A percentile compares a stretch with the other conserved stretches of the same genome.
These are phyloP conservation scores for Bufotes viridis DNA, from an alignment of 2,797 vertebrate species.

Conservation along the genomic window DNA sequence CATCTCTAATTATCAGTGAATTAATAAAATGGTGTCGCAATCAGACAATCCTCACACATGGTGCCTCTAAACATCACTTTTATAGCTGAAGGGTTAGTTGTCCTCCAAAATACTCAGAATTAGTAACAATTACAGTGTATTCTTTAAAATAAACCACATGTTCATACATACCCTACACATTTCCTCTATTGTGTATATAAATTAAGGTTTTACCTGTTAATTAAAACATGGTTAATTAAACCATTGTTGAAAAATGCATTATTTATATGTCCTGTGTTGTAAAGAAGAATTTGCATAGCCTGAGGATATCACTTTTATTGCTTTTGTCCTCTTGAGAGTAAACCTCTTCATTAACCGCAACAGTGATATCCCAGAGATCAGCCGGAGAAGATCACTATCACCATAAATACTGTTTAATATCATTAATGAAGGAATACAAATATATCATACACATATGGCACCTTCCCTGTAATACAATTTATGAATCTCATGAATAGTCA, in stretches of 20 bases:
- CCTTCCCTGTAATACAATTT: not conserved
- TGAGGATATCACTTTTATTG: slow-evolving; percentile 13
- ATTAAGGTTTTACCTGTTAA: slow-evolving; percentile 31
- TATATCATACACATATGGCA: not conserved
- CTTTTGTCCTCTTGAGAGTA: slow-evolving; percentile 24
- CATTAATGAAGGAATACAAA: slow-evolving; percentile 24
- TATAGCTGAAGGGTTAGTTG: not conserved
- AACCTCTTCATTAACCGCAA: slow-evolving; percentile 9
- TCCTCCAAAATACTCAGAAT: not conserved
- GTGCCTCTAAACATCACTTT: not conserved
- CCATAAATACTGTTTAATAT: slow-evolving; percentile 21
- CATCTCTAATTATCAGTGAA: not conserved
- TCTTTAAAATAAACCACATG: not conserved
- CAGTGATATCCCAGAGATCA: slow-evolving; percentile 13
- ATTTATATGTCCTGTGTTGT: slow-evolving; percentile 40
- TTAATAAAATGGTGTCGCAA: not conserved
- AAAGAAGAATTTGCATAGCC: slow-evolving; percentile 21
- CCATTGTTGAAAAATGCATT: slow-evolving; percentile 31
- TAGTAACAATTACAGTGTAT: not conserved
- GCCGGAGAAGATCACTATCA: slow-evolving; percentile 1
- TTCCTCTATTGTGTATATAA: not conserved
- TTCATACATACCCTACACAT: slow-evolving; percentile 6
- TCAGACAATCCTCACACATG: not conserved
- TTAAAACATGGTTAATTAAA: slow-evolving; percentile 48
- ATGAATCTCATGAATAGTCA: not conserved